Conservation (phyloP, 2,797 vertebrate species). For the Heliangelus exortis region DNA sequence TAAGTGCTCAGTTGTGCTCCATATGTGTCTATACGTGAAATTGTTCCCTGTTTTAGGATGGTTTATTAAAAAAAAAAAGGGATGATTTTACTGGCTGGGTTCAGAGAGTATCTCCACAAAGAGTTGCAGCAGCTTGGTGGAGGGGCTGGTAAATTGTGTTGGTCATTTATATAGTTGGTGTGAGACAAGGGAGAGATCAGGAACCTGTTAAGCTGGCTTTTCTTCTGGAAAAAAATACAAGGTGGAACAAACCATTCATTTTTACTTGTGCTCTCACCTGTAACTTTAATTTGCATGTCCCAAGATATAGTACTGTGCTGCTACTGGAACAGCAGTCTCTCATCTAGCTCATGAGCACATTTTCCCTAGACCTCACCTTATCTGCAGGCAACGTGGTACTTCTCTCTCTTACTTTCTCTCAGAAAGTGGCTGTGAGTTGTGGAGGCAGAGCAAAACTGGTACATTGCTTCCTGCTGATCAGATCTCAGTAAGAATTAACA, state of each 20-base stretch:
- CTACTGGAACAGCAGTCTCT: not conserved
- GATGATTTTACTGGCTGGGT: not conserved
- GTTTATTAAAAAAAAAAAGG: not conserved
- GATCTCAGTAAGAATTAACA: conserved; percentile 64
- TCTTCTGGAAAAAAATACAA: not conserved
- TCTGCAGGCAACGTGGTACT: not conserved
- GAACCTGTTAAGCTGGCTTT: conserved; percentile 2
- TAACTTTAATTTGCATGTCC: conserved; percentile 11
- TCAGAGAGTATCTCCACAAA: not conserved
- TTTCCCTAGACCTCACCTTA: not conserved
- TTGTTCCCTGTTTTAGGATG: not conserved
- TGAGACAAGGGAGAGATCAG: not conserved
- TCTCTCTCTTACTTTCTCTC: not conserved
- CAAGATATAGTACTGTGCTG: not conserved
- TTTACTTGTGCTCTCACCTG: conserved; percentile 11
- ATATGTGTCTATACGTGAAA: not conserved
- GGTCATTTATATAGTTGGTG: not conserved
- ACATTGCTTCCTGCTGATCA: conserved; percentile 43
- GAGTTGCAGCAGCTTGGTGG: not conserved
- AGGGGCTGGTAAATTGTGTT: not conserved
- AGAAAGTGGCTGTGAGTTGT: accelerated
- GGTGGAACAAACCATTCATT: not conserved
- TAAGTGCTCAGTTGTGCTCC: not conserved
- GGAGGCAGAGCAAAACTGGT: not conserved
- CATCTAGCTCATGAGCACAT: not conserved